Conservation (phyloP, 92 coral and sea anemone genomes). For the Blastomussa wellsi region DNA sequence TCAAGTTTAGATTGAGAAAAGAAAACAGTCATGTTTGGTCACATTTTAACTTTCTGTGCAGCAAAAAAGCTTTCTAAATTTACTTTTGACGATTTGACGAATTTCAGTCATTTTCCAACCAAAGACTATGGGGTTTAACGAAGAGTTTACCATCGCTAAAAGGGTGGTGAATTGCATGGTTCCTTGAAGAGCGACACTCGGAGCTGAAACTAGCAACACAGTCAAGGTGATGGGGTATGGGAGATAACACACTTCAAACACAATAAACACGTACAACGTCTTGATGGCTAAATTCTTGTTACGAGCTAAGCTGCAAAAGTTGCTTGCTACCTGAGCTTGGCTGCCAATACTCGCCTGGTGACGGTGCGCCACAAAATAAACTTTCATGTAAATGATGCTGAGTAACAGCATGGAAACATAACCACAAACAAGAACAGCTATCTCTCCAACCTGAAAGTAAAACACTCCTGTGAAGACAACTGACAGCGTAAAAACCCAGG, state of each 20-base stretch:
- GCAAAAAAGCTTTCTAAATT: not conserved
- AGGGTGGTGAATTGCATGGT: constrained; percentile 11
- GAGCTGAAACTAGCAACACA: constrained; percentile 11
- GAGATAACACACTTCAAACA: constrained; percentile 2
- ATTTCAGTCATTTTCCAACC: constrained; percentile 25
- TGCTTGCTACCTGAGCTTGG: constrained; percentile 12
- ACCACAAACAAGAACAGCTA: not conserved
- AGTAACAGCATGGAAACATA: constrained; percentile 4
- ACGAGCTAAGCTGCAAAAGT: constrained; percentile 6
- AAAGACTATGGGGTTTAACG: constrained; percentile 23
- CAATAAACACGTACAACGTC: constrained; percentile 25
- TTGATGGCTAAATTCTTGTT: constrained; percentile 26
- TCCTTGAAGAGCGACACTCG: not conserved
- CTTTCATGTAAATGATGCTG: constrained; percentile 10
- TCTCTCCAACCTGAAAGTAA: constrained; percentile 12
- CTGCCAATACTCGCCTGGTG: constrained; percentile 23
- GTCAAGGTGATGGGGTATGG: constrained; percentile 7
- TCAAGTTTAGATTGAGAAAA: too few species aligned
- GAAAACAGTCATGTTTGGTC: too few species aligned
- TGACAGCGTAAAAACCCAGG: not conserved
- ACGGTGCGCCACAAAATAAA: constrained; percentile 28
- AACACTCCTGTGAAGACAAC: not conserved
- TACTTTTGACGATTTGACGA: constrained; percentile 20
- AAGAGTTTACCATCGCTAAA: constrained; percentile 24
- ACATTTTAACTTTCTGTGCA: not conserved